Conservation (phyloP, 2,797 vertebrate species). For the Oreochromis mossambicus region DNA sequence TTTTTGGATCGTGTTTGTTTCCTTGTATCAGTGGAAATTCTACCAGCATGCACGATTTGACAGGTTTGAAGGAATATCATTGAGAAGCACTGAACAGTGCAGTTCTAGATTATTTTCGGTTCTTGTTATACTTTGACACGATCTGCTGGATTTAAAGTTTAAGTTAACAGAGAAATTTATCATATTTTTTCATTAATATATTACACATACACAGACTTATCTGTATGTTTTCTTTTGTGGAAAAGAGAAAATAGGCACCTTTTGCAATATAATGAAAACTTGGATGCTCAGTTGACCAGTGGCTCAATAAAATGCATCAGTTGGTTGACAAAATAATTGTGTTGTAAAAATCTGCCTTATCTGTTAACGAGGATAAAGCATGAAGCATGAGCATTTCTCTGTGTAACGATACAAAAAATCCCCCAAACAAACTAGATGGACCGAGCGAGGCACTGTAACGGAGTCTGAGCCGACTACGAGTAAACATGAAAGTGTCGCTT, state of each 20-base stretch:
- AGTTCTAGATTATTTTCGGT: conserved; percentile 15
- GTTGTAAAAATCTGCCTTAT: background rate
- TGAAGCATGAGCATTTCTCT: background rate
- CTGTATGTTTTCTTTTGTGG: conserved; percentile 56
- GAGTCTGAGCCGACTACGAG: background rate
- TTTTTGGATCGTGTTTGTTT: conserved; percentile 54
- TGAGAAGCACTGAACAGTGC: conserved; percentile 12
- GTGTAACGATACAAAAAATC: background rate
- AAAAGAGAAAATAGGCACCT: conserved; percentile 16
- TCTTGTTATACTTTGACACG: conserved; percentile 25
- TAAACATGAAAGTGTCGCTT: background rate
- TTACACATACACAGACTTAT: conserved; percentile 12
- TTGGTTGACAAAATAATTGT: background rate
- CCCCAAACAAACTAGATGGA: rapidly evolving
- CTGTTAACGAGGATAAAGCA: background rate
- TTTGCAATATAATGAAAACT: conserved; percentile 53
- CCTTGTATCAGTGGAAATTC: conserved; percentile 50
- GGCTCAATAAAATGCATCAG: conserved; percentile 71
- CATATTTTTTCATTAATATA: conserved; percentile 60
- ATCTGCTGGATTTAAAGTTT: conserved; percentile 50
- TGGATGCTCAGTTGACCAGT: conserved; percentile 63
- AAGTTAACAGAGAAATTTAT: conserved; percentile 44
- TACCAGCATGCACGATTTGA: conserved; percentile 8
- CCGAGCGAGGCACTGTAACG: background rate
- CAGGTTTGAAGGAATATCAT: conserved; percentile 27